Base-by-base conservation (phyloP, 2,113 vertebrate genomes). In the Eulemur rufifrons region DNA sequence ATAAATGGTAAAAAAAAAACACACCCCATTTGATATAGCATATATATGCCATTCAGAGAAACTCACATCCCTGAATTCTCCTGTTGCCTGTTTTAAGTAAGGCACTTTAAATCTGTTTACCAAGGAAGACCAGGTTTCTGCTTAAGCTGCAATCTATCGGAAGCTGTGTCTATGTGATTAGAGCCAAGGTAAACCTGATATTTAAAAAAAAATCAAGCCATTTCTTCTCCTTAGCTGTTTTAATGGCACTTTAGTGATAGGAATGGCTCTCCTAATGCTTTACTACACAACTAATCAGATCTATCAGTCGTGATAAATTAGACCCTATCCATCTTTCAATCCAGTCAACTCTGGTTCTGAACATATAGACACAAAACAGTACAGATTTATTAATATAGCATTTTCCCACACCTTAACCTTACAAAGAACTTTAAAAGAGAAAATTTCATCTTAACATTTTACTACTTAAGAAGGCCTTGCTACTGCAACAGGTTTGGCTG, bases 1-100 rank as follows among this genome's bases (percentile, higher is more conserved):
- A 97, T 78, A 97, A 96, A 97, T 94, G 59, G 37, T 98, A 93
- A 96, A 97, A 97, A 96, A 95, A 95, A 73, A 11, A 85, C n/a
- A n/a, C n/a, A 42, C 5, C n/a, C 45, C 83, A 96, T 47, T 27
- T 34, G 78, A 93, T 59, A 93, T 47, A 92, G 54, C 84, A 69
- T 68, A 34, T 69, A 56, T 59, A 94, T 91, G 59, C 20, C 68
- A 88, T 66, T 94, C 68, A 89, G 88, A 91, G 92, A 80, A 95
- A 91, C 29, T 39, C 25, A 37, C 27, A 69, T 86, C 83, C 77
- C 78, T 73, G 69, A 85, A 85, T 89, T 95, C 45, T 95, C 74
- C 59, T 61, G 18, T 90, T 89, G 52, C 50, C 39, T 7, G 34
- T 90, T 91, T 95, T 73, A 97, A 1, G 81, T 52, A 54, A 92